Conservation (phyloP, 2,888 invertebrate genomes). For the Holacanthella duospinosa region DNA sequence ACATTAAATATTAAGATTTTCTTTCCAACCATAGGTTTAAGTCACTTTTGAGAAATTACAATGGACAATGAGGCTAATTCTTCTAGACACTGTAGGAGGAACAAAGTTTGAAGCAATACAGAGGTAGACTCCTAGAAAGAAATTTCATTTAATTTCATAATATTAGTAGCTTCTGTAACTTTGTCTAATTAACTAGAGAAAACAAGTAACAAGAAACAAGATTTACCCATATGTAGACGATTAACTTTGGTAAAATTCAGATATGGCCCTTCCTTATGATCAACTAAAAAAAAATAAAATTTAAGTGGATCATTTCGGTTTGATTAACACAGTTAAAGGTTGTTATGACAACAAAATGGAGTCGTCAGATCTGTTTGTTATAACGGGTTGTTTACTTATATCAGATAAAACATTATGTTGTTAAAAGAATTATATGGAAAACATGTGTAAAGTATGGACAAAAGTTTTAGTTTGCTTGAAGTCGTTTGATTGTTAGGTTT, state of each 20-base stretch:
- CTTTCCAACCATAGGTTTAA: too few relatives aligned
- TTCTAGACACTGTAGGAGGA: constrained; percentile 77
- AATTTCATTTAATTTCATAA: too few relatives aligned
- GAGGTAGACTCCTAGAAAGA: constrained; percentile 48
- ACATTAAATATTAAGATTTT: not conserved
- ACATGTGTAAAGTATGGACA: too few relatives aligned
- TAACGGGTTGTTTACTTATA: too few relatives aligned
- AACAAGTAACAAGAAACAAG: too few relatives aligned
- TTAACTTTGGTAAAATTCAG: constrained; percentile 45
- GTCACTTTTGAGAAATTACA: constrained; percentile 66
- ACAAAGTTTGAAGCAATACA: constrained; percentile 73
- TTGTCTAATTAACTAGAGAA: too few relatives aligned
- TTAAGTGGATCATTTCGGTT: not conserved
- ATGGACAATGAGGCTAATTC: constrained; percentile 74
- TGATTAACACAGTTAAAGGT: not conserved
- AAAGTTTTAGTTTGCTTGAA: too few relatives aligned
- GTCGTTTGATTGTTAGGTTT: too few relatives aligned
- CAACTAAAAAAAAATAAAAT: constrained; percentile 35
- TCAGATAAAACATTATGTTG: too few relatives aligned
- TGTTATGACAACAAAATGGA: too few relatives aligned
- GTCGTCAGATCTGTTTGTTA: not conserved
- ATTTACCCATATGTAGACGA: constrained; percentile 58
- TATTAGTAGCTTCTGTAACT: too few relatives aligned
- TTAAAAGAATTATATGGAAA: too few relatives aligned
- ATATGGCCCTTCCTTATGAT: constrained; percentile 39